Percentiles rank a stretch among this genome's conserved stretches.
Evolutionary conservation across 2,797 vertebrate species (phyloP).

Genomic region (Scomberomorus guttatus): DNA sequence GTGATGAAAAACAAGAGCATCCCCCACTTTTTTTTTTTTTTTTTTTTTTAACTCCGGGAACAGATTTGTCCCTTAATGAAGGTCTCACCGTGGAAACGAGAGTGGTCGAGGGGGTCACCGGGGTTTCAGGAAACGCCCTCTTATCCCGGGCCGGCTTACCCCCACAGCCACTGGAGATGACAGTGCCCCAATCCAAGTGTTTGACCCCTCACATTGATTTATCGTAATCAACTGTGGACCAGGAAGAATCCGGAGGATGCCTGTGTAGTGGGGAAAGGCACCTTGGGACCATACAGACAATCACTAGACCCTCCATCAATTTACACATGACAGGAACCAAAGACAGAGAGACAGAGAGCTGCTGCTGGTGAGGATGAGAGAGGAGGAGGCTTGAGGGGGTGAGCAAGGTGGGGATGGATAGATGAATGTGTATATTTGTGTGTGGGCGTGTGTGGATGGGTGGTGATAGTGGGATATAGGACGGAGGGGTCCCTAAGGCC

Average conservation of each 20-base stretch:
- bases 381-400: constrained; percentile 49
- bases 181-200: constrained; percentile 77
- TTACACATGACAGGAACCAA: constrained; percentile 85
- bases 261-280: constrained; percentile 84
- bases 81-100: constrained; percentile 77
- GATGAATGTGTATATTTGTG: constrained; percentile 56
- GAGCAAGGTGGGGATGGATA: constrained; percentile 56
- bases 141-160: constrained; percentile 66
- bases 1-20: constrained; percentile 73
- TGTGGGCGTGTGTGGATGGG: constrained; percentile 56
- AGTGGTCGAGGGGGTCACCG: constrained; percentile 68
- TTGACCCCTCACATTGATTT: constrained; percentile 88
- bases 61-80: constrained; percentile 81
- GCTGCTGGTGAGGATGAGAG: constrained; percentile 63
- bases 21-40: constrained; percentile 22
- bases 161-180: constrained; percentile 72
- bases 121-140: constrained; percentile 68
- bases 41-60: constrained; percentile 53
- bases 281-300: constrained; percentile 87
- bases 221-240: constrained; percentile 85
- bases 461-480: constrained; percentile 70
- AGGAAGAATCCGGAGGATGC: constrained; percentile 82
- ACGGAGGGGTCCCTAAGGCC: constrained; percentile 74
- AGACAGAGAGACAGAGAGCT: constrained; percentile 70
- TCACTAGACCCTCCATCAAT: constrained; percentile 85